These are phyloP conservation scores for Acipenser oxyrinchus DNA, from an alignment of 2,797 vertebrate genomes.

Conservation along the genomic window DNA sequence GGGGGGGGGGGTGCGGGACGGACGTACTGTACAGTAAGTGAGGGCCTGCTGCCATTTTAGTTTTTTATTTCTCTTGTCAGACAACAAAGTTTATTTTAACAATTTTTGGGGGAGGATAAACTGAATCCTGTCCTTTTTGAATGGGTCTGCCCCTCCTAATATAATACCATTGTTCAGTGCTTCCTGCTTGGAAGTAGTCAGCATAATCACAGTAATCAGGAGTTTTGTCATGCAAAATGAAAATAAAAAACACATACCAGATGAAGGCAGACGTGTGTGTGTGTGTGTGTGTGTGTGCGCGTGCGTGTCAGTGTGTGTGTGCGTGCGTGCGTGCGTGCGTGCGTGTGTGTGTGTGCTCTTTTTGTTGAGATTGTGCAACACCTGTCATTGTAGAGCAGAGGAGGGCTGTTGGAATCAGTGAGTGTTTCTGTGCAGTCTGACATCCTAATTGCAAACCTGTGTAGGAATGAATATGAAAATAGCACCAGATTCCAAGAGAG, in stretches of 20 bases:
- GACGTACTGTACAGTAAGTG: slow-evolving; percentile 22
- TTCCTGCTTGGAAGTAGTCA: too few relatives aligned
- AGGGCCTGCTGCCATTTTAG: background rate
- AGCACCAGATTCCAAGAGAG: slow-evolving; percentile 31
- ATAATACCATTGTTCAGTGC: too few relatives aligned
- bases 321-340: slow-evolving; percentile 35
- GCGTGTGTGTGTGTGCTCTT: background rate
- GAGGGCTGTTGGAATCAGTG: slow-evolving; percentile 24
- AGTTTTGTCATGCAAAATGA: too few relatives aligned
- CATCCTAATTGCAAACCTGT: slow-evolving; percentile 48
- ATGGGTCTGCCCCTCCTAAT: slow-evolving; percentile 2
- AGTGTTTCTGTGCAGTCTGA: slow-evolving; percentile 25
- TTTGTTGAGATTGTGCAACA: slow-evolving; percentile 15
- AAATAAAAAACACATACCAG: slow-evolving; percentile 24
- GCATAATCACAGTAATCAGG: slow-evolving; percentile 30
- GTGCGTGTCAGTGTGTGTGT: slow-evolving; percentile 17
- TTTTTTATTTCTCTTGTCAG: too few relatives aligned
- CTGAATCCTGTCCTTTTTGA: slow-evolving; percentile 13
- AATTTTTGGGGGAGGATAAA: slow-evolving; percentile 20
- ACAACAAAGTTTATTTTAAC: too few relatives aligned
- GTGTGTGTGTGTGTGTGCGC: slow-evolving; percentile 11
- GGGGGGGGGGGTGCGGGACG: slow-evolving; percentile 35
- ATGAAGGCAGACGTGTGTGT: slow-evolving; percentile 40
- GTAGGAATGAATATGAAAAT: slow-evolving; percentile 37
- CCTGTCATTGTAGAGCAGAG: slow-evolving; percentile 31